Evolutionary conservation across 2,888 invertebrate species (phyloP), one percentile per base, ranked within the genome.

Genomic region (Cylindroiulus punctatus): DNA sequence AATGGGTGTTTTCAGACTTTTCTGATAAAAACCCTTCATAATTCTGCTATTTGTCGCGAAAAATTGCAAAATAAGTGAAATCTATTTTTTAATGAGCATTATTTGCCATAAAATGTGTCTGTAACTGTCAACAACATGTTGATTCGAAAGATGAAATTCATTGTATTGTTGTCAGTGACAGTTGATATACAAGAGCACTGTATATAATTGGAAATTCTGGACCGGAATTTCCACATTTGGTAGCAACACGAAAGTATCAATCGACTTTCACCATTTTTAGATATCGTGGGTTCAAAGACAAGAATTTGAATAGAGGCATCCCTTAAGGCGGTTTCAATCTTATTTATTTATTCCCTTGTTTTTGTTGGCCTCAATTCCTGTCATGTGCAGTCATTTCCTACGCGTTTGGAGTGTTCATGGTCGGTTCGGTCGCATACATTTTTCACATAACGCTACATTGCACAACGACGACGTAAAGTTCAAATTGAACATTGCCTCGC

Each of bases 381-480:
- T 22, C 57, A 22, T 17, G 57, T 22, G 22, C 22, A 40, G 4
- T 7, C 65, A 26, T 26, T n/a, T 26, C n/a, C n/a, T n/a, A n/a
- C n/a, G n/a, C n/a, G n/a, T n/a, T n/a, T n/a, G 12, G n/a, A 65
- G 65, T 4, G 8, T 22, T 65, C 65, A 22, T 26, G 22, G n/a
- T 1, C 26, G 12, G 65, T 14, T 65, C 65, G 19, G n/a, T 7
- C 7, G 26, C 22, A 26, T 26, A 10, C 12, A 65, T 65, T 26
- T 65, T 65, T 65, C 26, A 26, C 65, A 65, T 65, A 65, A 65
- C 65, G 65, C 65, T 65, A 65, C 65, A 65, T 65, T 65, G 26
- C 7, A 65, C 65, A 65, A 65, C 65, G 26, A 65, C 65, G 65
- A 65, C 26, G 65, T 5, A 65, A 65, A 65, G 65, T 65, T 65